A percentile compares a stretch with the other conserved stretches of the same genome.
These are phyloP conservation scores for Aphidius gifuensis DNA, from an alignment of 1,140 invertebrate genomes.

Conservation along the genomic window DNA sequence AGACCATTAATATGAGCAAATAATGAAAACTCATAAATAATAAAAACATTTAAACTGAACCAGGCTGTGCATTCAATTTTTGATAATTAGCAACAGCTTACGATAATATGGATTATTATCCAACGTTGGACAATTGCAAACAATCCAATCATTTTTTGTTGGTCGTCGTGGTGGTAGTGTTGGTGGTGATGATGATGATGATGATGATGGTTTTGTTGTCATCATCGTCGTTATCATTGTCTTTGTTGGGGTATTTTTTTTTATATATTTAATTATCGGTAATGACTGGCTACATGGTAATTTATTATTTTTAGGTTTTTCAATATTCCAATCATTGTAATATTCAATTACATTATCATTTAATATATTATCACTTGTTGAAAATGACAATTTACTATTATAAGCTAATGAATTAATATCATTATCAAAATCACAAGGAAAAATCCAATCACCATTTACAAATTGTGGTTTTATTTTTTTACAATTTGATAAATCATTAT, in stretches of 20 bases:
- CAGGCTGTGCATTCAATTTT: slow-evolving; percentile 33
- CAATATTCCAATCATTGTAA: no score
- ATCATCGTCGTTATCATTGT: no score
- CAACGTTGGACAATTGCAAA: slow-evolving; percentile 35
- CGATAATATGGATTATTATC: slow-evolving; percentile 36
- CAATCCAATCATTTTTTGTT: slow-evolving; percentile 34
- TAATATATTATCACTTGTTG: no score
- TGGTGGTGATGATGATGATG: no score
- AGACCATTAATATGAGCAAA: not conserved
- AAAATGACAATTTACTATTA: no score
- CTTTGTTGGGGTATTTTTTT: no score
- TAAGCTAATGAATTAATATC: no score
- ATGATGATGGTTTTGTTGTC: no score
- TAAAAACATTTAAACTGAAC: slow-evolving; percentile 31
- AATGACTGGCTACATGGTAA: no score
- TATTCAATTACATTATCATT: no score
- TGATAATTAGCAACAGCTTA: slow-evolving; percentile 38
- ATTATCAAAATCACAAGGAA: slow-evolving; percentile 9
- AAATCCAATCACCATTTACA: slow-evolving; percentile 34
- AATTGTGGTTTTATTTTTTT: slow-evolving; percentile 38
- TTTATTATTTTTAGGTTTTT: no score
- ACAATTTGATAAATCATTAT: slow-evolving; percentile 38
- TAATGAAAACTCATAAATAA: slow-evolving; percentile 12
- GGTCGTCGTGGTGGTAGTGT: slow-evolving; percentile 29
- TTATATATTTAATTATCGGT: no score